phyloP scores from a whole-genome alignment of 2,113 vertebrate genomes.

The Sander vitreus region DNA sequence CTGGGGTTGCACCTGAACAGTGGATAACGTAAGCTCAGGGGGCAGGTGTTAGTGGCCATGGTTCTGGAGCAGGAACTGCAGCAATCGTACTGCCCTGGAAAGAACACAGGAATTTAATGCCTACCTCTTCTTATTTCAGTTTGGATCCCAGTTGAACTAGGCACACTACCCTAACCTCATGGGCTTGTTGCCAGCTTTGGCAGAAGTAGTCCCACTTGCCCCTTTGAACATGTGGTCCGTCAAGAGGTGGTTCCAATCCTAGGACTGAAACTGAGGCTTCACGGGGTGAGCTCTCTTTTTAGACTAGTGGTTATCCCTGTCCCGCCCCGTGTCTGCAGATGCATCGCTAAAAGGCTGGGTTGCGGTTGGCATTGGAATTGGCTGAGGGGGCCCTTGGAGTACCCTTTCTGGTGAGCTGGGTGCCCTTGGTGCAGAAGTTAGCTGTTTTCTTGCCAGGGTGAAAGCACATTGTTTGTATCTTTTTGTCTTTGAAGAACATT shows the following conservation, averaged over 20 bases:
- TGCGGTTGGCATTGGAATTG: not conserved
- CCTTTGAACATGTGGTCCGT: not conserved
- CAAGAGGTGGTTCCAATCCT: not conserved
- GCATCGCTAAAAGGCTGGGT: not conserved
- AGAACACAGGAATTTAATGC: not conserved
- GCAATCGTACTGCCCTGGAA: not conserved
- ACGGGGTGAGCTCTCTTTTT: not conserved
- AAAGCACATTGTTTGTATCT: not conserved
- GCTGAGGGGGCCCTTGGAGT: no score
- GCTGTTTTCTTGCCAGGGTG: not conserved
- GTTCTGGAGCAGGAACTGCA: not conserved
- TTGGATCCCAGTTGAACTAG: not conserved
- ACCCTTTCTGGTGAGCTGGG: not conserved
- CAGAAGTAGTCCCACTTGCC: not conserved
- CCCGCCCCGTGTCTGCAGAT: not conserved
- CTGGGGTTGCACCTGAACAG: not conserved
- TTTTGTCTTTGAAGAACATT: conserved; percentile 7
- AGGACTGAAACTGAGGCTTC: not conserved
- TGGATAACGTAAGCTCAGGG: not conserved
- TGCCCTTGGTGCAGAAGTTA: not conserved
- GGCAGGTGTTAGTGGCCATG: not conserved
- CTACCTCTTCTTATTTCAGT: not conserved
- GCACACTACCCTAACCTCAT: not conserved
- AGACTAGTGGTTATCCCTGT: not conserved
- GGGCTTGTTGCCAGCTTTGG: not conserved